Base-by-base conservation (phyloP, 64 coral and sea anemone species). In the Dendronephthya gigantea region DNA sequence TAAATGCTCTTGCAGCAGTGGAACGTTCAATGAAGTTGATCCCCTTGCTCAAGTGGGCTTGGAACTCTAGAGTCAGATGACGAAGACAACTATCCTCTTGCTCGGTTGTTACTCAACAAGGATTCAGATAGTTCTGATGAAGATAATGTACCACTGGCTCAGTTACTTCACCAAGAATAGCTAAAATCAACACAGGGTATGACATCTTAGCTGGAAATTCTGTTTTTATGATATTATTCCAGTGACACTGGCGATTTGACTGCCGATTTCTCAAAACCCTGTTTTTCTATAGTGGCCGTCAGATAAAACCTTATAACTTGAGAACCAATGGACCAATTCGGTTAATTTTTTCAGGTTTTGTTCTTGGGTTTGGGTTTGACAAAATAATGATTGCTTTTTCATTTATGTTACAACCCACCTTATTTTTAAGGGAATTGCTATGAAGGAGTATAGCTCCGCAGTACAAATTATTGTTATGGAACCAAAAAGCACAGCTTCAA, bases 311-410 rank as follows among this genome's bases (percentile, higher is more conserved):
- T 74, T 35, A 74, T 74, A 74, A 74, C 68, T 74, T 74, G n/a
- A 74, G 68, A 74, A 74, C 68, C 68, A 74, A 27, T 74, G 22
- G 68, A 74, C 68, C 68, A 74, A 74, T 74, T 74, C 30, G 0
- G 68, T 74, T 74, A 17, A 74, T 74, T 74, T 35, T 74, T 74
- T 74, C n/a, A 74, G 68, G 25, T 74, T 74, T 74, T 74, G 68
- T 74, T 74, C 68, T 74, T 74, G 68, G 68, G 68, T 74, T 74
- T 74, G 68, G 68, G 68, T 74, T 74, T 74, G 14, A 74, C 68
- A 74, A 74, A 74, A 74, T 74, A 74, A 74, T 74, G 68, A 74
- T 28, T 74, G 32, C 68, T 74, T 74, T 74, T 74, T 74, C 30
- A 74, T 27, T 27, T 28, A 30, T 74, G 68, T 74, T 28, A 74